Evolutionary conservation across 2,797 vertebrate genomes (phyloP), one percentile per base, ranked within the genome.

Genomic region (Oreochromis grahami): DNA sequence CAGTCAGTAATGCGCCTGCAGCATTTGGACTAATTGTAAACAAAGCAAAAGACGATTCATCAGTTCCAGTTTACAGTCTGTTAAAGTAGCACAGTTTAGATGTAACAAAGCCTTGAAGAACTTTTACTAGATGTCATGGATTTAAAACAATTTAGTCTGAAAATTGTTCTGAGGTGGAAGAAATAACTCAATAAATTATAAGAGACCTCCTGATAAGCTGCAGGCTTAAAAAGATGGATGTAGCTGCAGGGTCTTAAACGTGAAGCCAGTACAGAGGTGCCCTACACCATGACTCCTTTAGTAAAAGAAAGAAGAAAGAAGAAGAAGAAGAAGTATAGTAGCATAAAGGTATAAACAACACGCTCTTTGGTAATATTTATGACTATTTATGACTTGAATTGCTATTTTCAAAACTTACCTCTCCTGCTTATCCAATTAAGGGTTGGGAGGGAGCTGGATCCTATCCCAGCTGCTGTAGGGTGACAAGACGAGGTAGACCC

Each of bases 251-350:
- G 15, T 29, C 21, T 72, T 72, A 48, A 72, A 72, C 1, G 1
- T 32, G 43, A 72, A 29, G 43, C 21, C 15, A 19, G 10, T 48
- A 48, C 15, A 72, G 68, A 72, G 24, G 41, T 72, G 21, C 65
- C 41, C 41, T 70, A 48, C 68, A 29, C 68, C 15, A 29, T 7
- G 6, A 74, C 15, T 72, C 15, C 15, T 2, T 32, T 11, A 29
- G 24, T 36, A 7, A 36, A 5, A 5, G 1, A 8, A 9, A 26
- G 3, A 8, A 24, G 0, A n/a, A 8, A 24, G 24, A 53, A 26
- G 0, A 55, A 55, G 0, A 29, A 56, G 1, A 60, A 63, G 43
- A 8, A 48, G 43, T 48, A 19, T 15, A 11, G 8, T 17, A 45
- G 3, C 9, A 29, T 48, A 48, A 48, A 48, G 1, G 1, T 26